Evolutionary conservation across 2,113 vertebrate genomes (phyloP).

Genomic region (Leptobrachium ailaonicum): DNA sequence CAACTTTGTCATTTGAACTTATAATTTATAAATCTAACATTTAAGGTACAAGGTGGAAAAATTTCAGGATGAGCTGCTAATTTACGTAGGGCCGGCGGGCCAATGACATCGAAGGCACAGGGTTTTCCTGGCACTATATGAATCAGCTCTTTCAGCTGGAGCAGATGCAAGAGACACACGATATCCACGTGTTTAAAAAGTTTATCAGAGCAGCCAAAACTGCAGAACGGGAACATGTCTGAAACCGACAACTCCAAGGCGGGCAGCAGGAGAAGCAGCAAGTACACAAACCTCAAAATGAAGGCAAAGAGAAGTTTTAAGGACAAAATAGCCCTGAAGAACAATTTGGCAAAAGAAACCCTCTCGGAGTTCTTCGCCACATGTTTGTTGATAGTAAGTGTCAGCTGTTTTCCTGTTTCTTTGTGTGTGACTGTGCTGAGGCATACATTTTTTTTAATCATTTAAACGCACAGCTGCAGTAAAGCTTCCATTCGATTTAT

Average conservation of each 20-base stretch:
- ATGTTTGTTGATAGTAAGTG: constrained; percentile 92
- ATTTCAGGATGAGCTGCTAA: constrained; percentile 58
- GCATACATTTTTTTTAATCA: not conserved
- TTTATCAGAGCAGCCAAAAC: constrained; percentile 56
- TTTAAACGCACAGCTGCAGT: not conserved
- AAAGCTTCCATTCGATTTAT: not conserved
- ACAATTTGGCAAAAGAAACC: constrained; percentile 80
- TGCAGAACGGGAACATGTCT: constrained; percentile 53
- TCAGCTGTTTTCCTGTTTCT: constrained; percentile 58
- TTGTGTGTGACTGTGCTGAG: constrained; percentile 26
- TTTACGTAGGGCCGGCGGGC: constrained; percentile 56
- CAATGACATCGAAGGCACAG: constrained; percentile 54
- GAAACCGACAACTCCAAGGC: constrained; percentile 48
- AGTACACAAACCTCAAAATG: constrained; percentile 67
- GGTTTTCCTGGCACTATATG: constrained; percentile 54
- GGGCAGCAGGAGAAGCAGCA: constrained; percentile 49
- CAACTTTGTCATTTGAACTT: not conserved
- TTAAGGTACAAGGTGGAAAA: constrained; percentile 51
- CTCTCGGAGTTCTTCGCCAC: constrained; percentile 92
- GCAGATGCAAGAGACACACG: constrained; percentile 54
- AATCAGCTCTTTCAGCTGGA: constrained; percentile 36
- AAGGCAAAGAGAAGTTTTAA: constrained; percentile 70
- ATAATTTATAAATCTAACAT: constrained; percentile 4
- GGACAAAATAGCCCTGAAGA: constrained; percentile 78
- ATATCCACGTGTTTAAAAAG: constrained; percentile 63